Evolutionary conservation across 2,113 vertebrate species (phyloP).

Genomic region (Neoarius graeffei): DNA sequence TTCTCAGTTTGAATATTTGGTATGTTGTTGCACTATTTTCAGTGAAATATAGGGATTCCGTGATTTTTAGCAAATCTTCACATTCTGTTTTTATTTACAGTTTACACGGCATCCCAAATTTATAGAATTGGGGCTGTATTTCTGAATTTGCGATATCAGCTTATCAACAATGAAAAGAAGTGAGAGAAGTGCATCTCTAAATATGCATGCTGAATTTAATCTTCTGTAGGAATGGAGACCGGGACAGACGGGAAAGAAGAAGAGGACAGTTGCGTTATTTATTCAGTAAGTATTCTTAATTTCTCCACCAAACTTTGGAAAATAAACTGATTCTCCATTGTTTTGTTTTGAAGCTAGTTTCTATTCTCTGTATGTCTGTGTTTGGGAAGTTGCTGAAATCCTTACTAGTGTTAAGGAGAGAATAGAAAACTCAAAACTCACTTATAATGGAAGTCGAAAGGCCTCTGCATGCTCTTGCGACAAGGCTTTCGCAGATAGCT

Average conservation of each 20-base stretch:
- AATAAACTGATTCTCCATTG: not conserved
- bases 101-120: too few species aligned
- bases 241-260: conserved; percentile 68
- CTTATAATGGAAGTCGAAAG: not conserved
- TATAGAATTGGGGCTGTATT: too few species aligned
- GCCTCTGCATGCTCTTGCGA: too few species aligned
- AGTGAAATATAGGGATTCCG: too few species aligned
- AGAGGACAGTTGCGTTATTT: conserved; percentile 66
- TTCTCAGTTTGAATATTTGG: too few species aligned
- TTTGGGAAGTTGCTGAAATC: too few species aligned
- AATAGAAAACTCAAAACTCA: not conserved
- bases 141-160: too few species aligned
- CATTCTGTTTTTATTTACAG: too few species aligned
- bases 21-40: too few species aligned
- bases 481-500: too few species aligned
- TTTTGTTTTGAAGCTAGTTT: not conserved
- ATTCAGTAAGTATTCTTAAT: conserved; percentile 57
- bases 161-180: not conserved
- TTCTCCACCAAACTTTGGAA: not conserved
- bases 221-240: conserved; percentile 24
- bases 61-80: too few species aligned
- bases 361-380: not conserved
- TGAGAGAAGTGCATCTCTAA: not conserved
- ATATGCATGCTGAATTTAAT: not conserved
- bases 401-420: not conserved